Evolutionary conservation across 92 coral and sea anemone genomes (phyloP).

Genomic region (Palythoa heliodiscus): DNA sequence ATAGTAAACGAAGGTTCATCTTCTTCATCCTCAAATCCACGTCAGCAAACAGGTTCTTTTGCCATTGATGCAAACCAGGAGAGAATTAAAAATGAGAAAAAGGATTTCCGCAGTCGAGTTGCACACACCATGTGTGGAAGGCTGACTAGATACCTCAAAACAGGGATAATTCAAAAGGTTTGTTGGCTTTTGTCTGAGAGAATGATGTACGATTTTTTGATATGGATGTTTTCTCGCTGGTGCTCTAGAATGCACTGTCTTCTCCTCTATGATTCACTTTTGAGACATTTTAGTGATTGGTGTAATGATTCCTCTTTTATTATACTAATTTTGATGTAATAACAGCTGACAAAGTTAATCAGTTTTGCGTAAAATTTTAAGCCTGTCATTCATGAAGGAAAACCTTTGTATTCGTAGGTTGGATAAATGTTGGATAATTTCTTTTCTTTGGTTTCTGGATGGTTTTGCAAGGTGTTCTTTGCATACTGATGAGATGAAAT

Average conservation of each 20-base stretch:
- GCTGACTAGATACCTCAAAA: conserved; percentile 49
- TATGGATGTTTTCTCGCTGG: neutral
- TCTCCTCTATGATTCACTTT: no score
- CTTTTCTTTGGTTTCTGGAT: no score
- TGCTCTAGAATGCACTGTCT: neutral
- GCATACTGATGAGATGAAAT: no score
- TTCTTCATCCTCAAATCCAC: neutral
- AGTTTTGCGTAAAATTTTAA: no score
- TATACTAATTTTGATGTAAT: no score
- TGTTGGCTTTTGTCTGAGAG: neutral
- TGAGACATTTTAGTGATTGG: no score
- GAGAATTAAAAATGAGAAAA: conserved; percentile 18
- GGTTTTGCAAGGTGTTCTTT: no score
- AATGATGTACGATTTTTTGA: neutral
- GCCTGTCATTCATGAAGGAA: no score
- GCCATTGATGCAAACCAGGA: conserved; percentile 21
- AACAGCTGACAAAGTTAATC: no score
- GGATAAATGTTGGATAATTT: no score
- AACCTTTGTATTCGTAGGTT: no score
- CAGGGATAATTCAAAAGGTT: conserved; percentile 57
- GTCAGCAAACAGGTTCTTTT: neutral
- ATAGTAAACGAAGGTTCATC: conserved; percentile 5
- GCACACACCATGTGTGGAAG: conserved; percentile 66
- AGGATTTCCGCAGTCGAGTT: conserved; percentile 49
- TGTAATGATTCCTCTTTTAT: no score